Evolutionary conservation across 2,888 invertebrate genomes (phyloP).

Genomic region (Subacronicta megacephala): DNA sequence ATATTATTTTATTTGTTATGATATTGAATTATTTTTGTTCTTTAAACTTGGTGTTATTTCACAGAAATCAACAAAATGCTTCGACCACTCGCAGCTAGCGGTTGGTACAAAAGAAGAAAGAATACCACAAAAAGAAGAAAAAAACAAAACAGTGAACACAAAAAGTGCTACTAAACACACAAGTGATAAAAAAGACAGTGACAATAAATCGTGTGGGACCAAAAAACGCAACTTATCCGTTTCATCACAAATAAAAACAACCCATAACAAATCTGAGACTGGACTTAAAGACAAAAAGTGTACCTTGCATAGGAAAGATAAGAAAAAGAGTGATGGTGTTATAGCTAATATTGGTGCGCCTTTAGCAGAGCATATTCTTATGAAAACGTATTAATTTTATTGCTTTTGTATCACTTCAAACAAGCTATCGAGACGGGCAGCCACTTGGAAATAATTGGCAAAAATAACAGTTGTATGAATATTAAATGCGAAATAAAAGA

Average conservation of each 20-base stretch:
- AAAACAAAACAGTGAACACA: constrained; percentile 49
- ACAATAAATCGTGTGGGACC: constrained; percentile 69
- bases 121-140: constrained; percentile 47
- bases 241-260: constrained; percentile 81
- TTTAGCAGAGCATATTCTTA: constrained; percentile 78
- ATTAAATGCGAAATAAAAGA: neutral
- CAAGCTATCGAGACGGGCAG: constrained; percentile 30
- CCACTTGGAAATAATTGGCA: constrained; percentile 22
- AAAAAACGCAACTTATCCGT: constrained; percentile 81
- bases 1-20: too few species aligned
- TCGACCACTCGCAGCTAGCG: constrained; percentile 80
- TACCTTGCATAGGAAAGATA: constrained; percentile 77
- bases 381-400: constrained; percentile 78
- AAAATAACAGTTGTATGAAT: neutral
- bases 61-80: constrained; percentile 84
- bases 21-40: too few species aligned
- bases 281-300: constrained; percentile 82
- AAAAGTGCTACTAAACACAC: constrained; percentile 56
- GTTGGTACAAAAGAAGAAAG: constrained; percentile 56
- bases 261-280: constrained; percentile 83
- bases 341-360: constrained; percentile 76
- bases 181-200: constrained; percentile 63
- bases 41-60: constrained; percentile 20
- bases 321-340: constrained; percentile 71
- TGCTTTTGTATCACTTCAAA: constrained; percentile 28